Evolutionary conservation across 2,797 vertebrate genomes (phyloP), one percentile per base, ranked within the genome.

Genomic region (Epinephelus awoara): DNA sequence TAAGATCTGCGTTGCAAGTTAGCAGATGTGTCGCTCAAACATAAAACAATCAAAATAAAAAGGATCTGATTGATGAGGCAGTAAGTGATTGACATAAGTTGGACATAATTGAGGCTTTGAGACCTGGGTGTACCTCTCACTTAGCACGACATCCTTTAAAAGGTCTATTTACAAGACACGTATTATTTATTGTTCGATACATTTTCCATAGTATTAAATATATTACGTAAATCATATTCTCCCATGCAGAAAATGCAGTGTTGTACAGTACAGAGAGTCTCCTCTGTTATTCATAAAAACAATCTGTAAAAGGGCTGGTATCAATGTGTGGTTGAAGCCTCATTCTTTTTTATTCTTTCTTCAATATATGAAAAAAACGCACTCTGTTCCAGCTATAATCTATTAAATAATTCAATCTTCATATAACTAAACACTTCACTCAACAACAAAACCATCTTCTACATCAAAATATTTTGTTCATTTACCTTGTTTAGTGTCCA

Each of bases 401-500:
- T 68, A 77, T 67, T 75, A 74, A 87, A 87, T 80, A 87, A 77
- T 23, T 79, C 34, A 76, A 47, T 58, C 23, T 50, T 29, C 54
- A 50, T 38, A 57, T n/a, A 57, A 79, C 52, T 81, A 80, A 88
- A 82, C 14, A 68, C 27, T 64, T 67, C 56, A 80, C 17, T 52
- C n/a, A 75, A 64, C 25, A 74, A 79, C 23, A 46, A 51, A 65
- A 81, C 40, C 6, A 65, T n/a, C 11, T 61, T 47, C 21, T 23
- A 25, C 49, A 38, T 75, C 29, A 40, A 18, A 66, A 66, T n/a
- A 71, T 51, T 76, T 71, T 79, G 62, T 56, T 80, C 50, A 18
- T 67, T 80, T 18, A 12, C 54, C 69, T 90, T 91, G 89, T 91
- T 92, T 91, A 91, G 90, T 71, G 80, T 91, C 82, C 65, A 50